These are phyloP conservation scores for Cyanoramphus novaezelandiae DNA, from an alignment of 2,113 vertebrate species.

Conservation along the genomic window DNA sequence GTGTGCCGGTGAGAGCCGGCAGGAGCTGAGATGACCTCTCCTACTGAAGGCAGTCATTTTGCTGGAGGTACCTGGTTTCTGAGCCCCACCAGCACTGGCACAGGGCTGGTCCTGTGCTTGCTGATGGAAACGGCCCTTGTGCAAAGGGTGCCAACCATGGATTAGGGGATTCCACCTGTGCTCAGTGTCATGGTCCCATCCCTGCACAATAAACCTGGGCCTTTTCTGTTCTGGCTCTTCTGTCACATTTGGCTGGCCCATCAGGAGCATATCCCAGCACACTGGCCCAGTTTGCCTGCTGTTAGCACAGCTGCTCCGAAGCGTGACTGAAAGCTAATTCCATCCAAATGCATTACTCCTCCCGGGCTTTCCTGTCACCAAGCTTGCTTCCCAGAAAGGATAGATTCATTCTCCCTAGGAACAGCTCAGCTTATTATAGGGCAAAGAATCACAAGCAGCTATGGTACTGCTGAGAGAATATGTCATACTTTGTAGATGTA, in stretches of 20 bases:
- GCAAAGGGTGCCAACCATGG: not conserved
- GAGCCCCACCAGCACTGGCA: not conserved
- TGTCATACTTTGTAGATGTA: not conserved
- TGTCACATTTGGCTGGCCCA: not conserved
- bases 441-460: slow-evolving; percentile 55
- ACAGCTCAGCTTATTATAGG: slow-evolving; percentile 66
- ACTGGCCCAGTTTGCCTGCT: not conserved
- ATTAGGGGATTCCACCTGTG: not conserved
- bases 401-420: slow-evolving; percentile 44
- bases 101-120: not conserved
- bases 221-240: not conserved
- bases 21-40: not conserved
- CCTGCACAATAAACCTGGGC: not conserved
- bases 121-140: not conserved
- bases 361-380: not conserved
- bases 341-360: slow-evolving; percentile 35
- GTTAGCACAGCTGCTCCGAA: slow-evolving; percentile 38
- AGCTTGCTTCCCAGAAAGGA: slow-evolving; percentile 54
- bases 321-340: slow-evolving; percentile 63
- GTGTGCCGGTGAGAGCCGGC: not conserved
- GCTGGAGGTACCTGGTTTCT: not conserved
- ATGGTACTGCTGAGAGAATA: not conserved
- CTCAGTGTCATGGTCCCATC: not conserved
- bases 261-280: not conserved
- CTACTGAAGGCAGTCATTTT: not conserved